Evolutionary conservation across 1,140 invertebrate species (phyloP).

Genomic region (Trichonephila clavipes): DNA sequence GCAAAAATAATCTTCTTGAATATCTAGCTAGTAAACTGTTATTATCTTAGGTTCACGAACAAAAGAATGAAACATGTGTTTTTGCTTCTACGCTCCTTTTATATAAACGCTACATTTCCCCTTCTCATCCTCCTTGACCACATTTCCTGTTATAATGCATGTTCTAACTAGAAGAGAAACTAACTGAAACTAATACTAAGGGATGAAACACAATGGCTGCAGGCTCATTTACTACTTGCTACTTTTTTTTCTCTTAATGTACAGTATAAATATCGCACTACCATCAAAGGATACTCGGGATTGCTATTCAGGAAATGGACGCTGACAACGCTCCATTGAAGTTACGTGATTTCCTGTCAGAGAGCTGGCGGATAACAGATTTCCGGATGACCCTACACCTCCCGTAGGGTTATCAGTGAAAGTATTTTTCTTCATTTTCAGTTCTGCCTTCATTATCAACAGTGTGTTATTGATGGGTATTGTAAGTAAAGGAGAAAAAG

Average conservation of each 20-base stretch:
- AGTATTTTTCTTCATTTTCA: background rate
- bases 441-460: background rate
- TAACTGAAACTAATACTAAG: background rate
- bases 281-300: background rate
- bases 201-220: background rate
- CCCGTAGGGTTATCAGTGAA: background rate
- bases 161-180: background rate
- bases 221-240: background rate
- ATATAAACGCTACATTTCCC: slow-evolving; percentile 20
- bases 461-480: too few species aligned
- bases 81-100: background rate
- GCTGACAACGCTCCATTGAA: slow-evolving; percentile 16
- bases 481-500: too few species aligned
- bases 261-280: background rate
- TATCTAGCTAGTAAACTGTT: background rate
- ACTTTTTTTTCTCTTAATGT: background rate
- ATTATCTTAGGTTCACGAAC: background rate
- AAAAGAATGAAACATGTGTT: background rate
- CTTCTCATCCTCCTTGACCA: background rate
- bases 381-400: background rate
- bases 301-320: background rate
- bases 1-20: too few species aligned
- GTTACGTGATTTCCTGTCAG: background rate
- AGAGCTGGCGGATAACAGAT: background rate
- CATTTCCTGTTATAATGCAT: background rate